Percentiles rank a stretch among this genome's conserved stretches.
These are phyloP conservation scores for Agapostemon virescens DNA, from an alignment of 2,888 invertebrate genomes.

Conservation along the genomic window DNA sequence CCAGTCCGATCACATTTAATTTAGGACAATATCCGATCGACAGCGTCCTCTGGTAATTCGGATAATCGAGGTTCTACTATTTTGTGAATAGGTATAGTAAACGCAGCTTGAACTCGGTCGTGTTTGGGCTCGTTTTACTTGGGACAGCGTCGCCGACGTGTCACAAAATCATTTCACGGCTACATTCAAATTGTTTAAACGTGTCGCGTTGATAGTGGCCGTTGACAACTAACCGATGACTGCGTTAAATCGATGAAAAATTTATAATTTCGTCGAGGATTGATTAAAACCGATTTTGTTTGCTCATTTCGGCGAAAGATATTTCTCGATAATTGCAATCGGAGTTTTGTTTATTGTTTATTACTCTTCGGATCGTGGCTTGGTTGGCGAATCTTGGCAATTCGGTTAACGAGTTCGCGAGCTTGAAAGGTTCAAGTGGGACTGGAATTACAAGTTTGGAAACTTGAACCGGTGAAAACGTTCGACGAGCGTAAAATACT, in stretches of 20 bases:
- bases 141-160: background rate
- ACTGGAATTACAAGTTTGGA: background rate
- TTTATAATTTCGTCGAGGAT: too few relatives aligned
- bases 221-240: too few relatives aligned
- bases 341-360: too few relatives aligned
- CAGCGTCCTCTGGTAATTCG: background rate
- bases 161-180: too few relatives aligned
- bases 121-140: background rate
- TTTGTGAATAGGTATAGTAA: background rate
- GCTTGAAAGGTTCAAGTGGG: background rate
- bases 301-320: too few relatives aligned
- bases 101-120: background rate
- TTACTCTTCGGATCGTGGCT: too few relatives aligned
- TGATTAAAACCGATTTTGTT: too few relatives aligned
- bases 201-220: too few relatives aligned
- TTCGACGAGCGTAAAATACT: background rate
- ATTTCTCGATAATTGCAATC: too few relatives aligned
- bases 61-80: background rate
- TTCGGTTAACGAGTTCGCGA: background rate
- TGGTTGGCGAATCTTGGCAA: background rate
- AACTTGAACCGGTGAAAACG: background rate
- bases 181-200: too few relatives aligned
- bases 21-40: background rate
- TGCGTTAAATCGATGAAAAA: too few relatives aligned
- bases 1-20: background rate